These are phyloP conservation scores for Oscheius sp. DNA, from an alignment of 2,888 invertebrate genomes.

Conservation along the genomic window DNA sequence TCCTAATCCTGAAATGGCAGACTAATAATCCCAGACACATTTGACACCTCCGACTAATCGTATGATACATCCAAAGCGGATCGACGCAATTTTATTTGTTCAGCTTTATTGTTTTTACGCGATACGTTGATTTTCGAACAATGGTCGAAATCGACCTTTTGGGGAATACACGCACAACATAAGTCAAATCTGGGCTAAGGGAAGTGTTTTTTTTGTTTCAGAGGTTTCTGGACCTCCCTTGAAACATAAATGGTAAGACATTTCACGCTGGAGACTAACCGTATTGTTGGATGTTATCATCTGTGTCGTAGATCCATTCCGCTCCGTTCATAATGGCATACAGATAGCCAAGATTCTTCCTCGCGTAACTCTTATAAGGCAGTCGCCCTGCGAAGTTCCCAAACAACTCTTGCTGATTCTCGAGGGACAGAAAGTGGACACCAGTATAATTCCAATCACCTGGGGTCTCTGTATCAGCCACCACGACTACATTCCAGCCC, in stretches of 20 bases:
- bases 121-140: background rate
- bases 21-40: constrained; percentile 36
- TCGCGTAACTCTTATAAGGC: constrained; percentile 33
- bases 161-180: too few relatives aligned
- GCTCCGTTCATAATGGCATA: constrained; percentile 43
- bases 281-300: constrained; percentile 43
- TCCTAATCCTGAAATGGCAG: constrained; percentile 13
- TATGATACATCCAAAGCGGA: constrained; percentile 38
- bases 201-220: background rate
- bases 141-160: background rate
- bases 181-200: too few relatives aligned
- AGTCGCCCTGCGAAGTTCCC: background rate
- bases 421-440: constrained; percentile 43
- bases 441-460: constrained; percentile 37
- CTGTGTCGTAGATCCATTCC: constrained; percentile 47
- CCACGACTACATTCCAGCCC: constrained; percentile 45
- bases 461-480: constrained; percentile 46
- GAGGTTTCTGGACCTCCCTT: background rate
- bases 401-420: background rate
- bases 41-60: constrained; percentile 44
- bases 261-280: too few relatives aligned
- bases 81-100: constrained; percentile 41
- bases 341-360: constrained; percentile 44
- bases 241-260: too few relatives aligned
- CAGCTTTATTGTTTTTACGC: constrained; percentile 38